These are phyloP conservation scores for Brachionus calyciflorus DNA, from an alignment of 1,140 invertebrate genomes.

Conservation along the genomic window DNA sequence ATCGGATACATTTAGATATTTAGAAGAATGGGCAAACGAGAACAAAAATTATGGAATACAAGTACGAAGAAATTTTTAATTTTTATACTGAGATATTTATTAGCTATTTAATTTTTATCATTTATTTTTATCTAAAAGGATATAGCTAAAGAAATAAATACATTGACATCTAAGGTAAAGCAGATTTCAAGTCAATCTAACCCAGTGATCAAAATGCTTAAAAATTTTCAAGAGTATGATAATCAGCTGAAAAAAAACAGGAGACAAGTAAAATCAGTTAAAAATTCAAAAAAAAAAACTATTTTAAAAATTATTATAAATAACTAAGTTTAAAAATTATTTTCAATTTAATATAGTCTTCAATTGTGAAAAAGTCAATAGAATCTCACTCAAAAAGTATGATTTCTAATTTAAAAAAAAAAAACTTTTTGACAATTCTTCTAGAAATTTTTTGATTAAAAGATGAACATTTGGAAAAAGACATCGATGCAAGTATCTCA, in stretches of 20 bases:
- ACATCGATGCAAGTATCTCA: neutral
- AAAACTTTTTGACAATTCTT: no score
- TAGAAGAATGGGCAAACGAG: conserved; percentile 5
- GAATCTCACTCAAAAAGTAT: no score
- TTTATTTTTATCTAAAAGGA: no score
- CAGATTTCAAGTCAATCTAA: neutral
- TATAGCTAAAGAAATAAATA: neutral
- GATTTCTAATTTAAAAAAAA: no score
- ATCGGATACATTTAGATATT: neutral
- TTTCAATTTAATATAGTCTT: neutral
- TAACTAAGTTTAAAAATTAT: neutral
- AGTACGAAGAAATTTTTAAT: neutral
- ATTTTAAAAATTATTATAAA: no score
- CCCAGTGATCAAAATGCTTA: neutral
- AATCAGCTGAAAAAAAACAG: neutral
- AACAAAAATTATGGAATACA: conserved; percentile 1
- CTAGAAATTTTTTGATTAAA: no score
- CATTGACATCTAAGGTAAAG: neutral
- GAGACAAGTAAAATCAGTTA: neutral
- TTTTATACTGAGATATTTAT: neutral
- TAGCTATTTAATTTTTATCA: neutral
- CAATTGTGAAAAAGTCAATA: no score
- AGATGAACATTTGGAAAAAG: neutral
- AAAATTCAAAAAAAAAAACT: no score
- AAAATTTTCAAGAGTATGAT: conserved; percentile 20